Conservation (phyloP, 2,888 invertebrate genomes). For the Nomada goodeniana region DNA sequence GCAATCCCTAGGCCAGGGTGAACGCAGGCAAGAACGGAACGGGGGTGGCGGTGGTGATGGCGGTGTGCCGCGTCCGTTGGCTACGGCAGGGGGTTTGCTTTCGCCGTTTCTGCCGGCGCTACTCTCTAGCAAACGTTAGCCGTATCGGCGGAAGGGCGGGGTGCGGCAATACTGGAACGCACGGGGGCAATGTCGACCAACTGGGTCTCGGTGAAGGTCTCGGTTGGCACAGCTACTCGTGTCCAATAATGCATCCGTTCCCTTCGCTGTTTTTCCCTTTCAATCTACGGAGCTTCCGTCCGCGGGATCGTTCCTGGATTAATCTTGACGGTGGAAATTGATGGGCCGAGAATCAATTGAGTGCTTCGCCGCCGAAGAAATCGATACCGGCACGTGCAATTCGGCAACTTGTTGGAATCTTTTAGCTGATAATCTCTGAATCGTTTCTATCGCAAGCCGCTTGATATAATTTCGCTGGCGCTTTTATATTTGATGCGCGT, state of each 20-base stretch:
- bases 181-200: conserved; percentile 83
- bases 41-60: conserved; percentile 13
- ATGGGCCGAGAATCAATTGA: too few species aligned
- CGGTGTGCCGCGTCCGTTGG: conserved; percentile 26
- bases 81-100: conserved; percentile 34
- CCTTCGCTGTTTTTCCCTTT: conserved; percentile 28
- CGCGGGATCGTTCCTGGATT: neutral
- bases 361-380: too few species aligned
- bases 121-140: neutral
- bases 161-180: conserved; percentile 55
- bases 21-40: conserved; percentile 44
- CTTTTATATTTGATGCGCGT: too few species aligned
- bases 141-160: conserved; percentile 48
- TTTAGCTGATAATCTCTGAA: too few species aligned
- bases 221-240: conserved; percentile 60
- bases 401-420: too few species aligned
- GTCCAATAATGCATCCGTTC: conserved; percentile 57
- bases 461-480: too few species aligned
- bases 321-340: neutral
- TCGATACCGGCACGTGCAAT: too few species aligned
- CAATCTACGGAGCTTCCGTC: neutral
- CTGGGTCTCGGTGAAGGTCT: conserved; percentile 83
- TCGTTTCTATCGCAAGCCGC: too few species aligned
- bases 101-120: conserved; percentile 13
- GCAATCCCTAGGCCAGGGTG: conserved; percentile 72